Evolutionary conservation across 2,113 vertebrate species (phyloP).

Genomic region (Cephalopterus ornatus): DNA sequence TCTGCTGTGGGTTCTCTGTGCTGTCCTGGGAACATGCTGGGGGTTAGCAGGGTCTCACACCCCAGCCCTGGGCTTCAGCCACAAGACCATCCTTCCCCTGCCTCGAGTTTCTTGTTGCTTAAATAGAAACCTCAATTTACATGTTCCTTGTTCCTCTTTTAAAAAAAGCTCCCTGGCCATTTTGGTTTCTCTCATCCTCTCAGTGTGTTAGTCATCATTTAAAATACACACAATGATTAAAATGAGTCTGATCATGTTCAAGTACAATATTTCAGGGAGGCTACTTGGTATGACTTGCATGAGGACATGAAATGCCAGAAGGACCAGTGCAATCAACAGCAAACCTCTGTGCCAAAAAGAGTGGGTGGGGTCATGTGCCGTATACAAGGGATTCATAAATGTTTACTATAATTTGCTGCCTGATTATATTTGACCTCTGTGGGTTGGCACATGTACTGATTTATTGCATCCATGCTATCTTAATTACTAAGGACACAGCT

Average conservation of each 20-base stretch:
- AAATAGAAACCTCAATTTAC: background rate
- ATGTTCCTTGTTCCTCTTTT: slow-evolving; percentile 22
- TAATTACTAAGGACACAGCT: slow-evolving; percentile 69
- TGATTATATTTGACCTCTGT: slow-evolving; percentile 86
- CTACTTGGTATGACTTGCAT: slow-evolving; percentile 68
- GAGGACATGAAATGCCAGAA: slow-evolving; percentile 75
- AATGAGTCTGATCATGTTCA: slow-evolving; percentile 78
- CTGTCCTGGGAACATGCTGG: background rate
- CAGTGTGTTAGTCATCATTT: slow-evolving; percentile 64
- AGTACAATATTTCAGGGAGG: slow-evolving; percentile 62
- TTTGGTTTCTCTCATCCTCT: slow-evolving; percentile 55
- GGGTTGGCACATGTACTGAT: slow-evolving; percentile 82
- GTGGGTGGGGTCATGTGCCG: slow-evolving; percentile 87
- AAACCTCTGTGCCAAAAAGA: slow-evolving; percentile 80
- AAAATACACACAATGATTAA: slow-evolving; percentile 59
- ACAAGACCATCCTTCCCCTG: background rate
- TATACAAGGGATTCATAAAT: slow-evolving; percentile 90
- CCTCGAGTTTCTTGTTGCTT: background rate
- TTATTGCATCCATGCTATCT: slow-evolving; percentile 70
- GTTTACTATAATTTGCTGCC: slow-evolving; percentile 88
- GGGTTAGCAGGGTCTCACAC: background rate
- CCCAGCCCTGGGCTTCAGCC: background rate
- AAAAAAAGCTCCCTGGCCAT: background rate
- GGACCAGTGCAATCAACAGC: slow-evolving; percentile 83
- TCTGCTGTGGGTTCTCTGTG: background rate